Evolutionary conservation across 2,113 vertebrate genomes (phyloP), one percentile per base, ranked within the genome.

Genomic region (Corvus hawaiiensis): DNA sequence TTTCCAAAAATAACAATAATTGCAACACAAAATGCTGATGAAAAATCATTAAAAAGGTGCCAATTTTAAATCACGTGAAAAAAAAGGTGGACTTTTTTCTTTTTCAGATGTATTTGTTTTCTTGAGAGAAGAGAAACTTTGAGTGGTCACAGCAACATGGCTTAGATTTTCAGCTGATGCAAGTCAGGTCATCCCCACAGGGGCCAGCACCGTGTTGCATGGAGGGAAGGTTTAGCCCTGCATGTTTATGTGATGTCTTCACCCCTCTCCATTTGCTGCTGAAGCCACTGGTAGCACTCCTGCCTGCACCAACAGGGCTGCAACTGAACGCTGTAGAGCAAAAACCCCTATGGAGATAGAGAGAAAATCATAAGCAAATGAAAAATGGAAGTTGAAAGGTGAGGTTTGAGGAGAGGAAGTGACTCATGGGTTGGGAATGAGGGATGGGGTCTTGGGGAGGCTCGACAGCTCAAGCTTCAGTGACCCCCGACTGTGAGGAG

Each of bases 311-410:
- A 74, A 68, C 27, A 39, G 64, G 39, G 48, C 39, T 90, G 68
- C 2, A 5, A 35, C 5, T 39, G 85, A 93, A 46, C 0, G 3
- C 52, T 43, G 33, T 24, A 56, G 90, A 84, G 73, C 85, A 72
- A 90, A 92, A 95, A 78, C 44, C 67, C 89, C 82, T 24, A 17
- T 2, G n/a, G 94, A 94, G 78, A 56, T 14, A 33, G 76, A 72
- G 51, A 67, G 62, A 95, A 86, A 77, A 82, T 92, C 66, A 77
- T 80, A 87, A 94, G 76, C 48, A 87, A 88, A 89, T 82, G 93
- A 95, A 74, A 95, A 97, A 95, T 95, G 78, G 76, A 90, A 85
- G 77, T 91, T 92, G 88, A 94, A 96, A 97, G 93, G 93, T 93
- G 91, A 94, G 43, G 73, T 90, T 84, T 78, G 77, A 92, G 21